These are phyloP conservation scores for Saccostrea glomerata DNA, from an alignment of 1,140 invertebrate species.

Conservation along the genomic window DNA sequence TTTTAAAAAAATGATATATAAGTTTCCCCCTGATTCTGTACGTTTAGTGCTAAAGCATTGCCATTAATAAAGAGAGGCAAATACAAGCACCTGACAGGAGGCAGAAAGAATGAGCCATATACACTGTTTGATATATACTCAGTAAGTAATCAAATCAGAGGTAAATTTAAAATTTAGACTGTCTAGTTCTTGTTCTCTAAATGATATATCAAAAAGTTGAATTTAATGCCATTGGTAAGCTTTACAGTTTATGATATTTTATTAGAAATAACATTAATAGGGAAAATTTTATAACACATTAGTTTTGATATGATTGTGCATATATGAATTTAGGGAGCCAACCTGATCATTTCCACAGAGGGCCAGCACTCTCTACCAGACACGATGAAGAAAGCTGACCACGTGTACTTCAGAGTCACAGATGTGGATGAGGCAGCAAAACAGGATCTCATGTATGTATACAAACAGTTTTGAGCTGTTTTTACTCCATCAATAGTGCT, in stretches of 20 bases:
- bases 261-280: no score
- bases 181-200: no score
- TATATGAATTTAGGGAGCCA: constrained; percentile 64
- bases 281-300: no score
- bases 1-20: not conserved
- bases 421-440: constrained; percentile 76
- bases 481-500: no score
- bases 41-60: constrained; percentile 76
- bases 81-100: constrained; percentile 68
- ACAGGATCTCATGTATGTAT: constrained; percentile 69
- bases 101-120: constrained; percentile 68
- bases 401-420: constrained; percentile 70
- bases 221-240: no score
- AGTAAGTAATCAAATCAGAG: constrained; percentile 62
- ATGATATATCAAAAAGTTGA: no score
- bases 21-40: no score
- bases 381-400: constrained; percentile 61
- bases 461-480: no score
- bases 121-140: constrained; percentile 72
- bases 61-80: constrained; percentile 74
- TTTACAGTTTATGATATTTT: no score
- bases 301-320: no score
- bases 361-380: constrained; percentile 73
- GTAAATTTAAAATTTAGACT: no score
- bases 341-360: constrained; percentile 66